Conservation (phyloP, 2,797 vertebrate species). For the Pangasius krempfi region DNA sequence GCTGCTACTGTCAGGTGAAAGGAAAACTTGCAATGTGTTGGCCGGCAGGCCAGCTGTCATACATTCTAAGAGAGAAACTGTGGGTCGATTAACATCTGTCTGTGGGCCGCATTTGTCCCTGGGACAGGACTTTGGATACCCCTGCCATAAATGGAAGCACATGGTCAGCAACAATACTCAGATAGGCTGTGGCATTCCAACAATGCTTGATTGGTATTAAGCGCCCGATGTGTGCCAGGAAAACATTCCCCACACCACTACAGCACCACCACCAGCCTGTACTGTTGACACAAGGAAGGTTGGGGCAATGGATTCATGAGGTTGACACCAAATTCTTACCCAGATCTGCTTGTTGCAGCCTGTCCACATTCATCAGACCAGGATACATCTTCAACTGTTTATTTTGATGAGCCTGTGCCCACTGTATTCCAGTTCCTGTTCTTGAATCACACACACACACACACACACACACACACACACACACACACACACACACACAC, state of each 20-base stretch:
- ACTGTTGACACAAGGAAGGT: neutral
- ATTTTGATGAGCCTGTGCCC: neutral
- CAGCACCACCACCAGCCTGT: neutral
- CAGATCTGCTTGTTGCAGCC: neutral
- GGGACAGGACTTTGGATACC: neutral
- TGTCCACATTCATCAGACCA: neutral
- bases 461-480: neutral
- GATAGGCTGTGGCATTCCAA: neutral
- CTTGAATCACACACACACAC: neutral
- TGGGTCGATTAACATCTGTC: neutral
- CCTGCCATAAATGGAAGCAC: neutral
- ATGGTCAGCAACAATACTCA: neutral
- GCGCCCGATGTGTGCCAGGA: too few relatives aligned
- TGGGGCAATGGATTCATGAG: neutral
- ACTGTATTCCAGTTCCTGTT: neutral
- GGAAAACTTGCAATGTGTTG: neutral
- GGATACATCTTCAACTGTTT: neutral
- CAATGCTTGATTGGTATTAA: neutral
- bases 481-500: conserved; percentile 1
- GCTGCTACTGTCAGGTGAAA: neutral
- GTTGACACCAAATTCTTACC: neutral
- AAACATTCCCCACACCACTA: neutral
- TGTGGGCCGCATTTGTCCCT: neutral
- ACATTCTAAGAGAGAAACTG: neutral
- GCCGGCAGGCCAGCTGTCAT: neutral